Base-by-base conservation (phyloP, 2,113 vertebrate species). In the cat (Felis catus) region DNA sequence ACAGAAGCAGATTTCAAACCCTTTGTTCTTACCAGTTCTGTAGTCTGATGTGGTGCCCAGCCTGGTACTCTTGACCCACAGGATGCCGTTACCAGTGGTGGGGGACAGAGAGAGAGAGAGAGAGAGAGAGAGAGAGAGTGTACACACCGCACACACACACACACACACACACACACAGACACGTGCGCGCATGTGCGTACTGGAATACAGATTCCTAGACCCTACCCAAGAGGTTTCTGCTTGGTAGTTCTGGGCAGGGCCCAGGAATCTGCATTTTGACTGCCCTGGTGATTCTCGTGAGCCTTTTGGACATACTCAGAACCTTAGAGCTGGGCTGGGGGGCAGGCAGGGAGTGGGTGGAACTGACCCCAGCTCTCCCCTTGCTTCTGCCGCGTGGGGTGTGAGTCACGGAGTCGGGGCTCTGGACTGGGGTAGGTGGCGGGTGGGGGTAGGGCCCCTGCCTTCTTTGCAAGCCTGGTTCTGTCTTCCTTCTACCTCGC, bases 31-130 rank as follows among this genome's bases (percentile, higher is more conserved):
- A 9, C 11, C 23, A 33, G 13, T 45, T n/a, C 53, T 36, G n/a
- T 48, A 15, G 79, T 19, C 25, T 6, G 10, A 73, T 3, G 6
- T 36, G 36, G 15, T 63, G 0, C 15, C 23, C 51, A 33, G 70
- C 5, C 58, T 13, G 1, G 0, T 27, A 4, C 10, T 16, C n/a
- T 74, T 36, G 29, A 6, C 27, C 48, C 11, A 0, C 6, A 23
- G 45, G 51, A 45, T 13, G 36, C 3, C 2, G 41, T n/a, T 29
- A 33, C 55, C 29, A n/a, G 21, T 1, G 13, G 16, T 19, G 29
- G 29, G 2, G n/a, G 36, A 5, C 16, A 12, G 12, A 13, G 29
- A 4, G 66, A n/a, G 66, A n/a, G 65, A 33, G 65, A 33, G 65
- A 15, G 29, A 61, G 58, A 63, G 61, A 63, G 61, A 65, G 61